Evolutionary conservation across 2,797 vertebrate species (phyloP).

Genomic region (Emys orbicularis): DNA sequence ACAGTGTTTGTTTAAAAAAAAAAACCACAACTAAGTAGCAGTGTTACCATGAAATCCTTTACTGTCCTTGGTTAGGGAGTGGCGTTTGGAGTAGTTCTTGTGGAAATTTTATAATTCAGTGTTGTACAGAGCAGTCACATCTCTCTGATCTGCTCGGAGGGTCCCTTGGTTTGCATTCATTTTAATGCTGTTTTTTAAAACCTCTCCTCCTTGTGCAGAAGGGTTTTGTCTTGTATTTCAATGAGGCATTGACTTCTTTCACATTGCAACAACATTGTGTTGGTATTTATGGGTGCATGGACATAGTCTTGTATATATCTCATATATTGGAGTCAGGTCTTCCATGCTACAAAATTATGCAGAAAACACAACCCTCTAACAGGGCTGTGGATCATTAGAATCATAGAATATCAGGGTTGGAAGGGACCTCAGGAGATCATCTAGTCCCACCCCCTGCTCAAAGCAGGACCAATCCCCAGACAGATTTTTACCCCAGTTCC

Average conservation of each 20-base stretch:
- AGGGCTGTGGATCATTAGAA: not conserved
- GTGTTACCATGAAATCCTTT: not conserved
- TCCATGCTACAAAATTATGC: not conserved
- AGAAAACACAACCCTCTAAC: not conserved
- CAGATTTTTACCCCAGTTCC: too few relatives aligned
- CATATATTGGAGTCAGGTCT: not conserved
- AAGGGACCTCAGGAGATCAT: too few relatives aligned
- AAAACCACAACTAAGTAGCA: not conserved
- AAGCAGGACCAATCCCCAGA: too few relatives aligned
- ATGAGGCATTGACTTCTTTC: not conserved
- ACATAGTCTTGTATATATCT: not conserved
- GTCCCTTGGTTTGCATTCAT: not conserved
- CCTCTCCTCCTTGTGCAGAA: not conserved
- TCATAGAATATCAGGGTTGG: too few relatives aligned
- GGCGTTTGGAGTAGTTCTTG: not conserved
- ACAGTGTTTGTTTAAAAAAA: not conserved
- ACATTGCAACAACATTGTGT: not conserved
- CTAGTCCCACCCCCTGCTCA: too few relatives aligned
- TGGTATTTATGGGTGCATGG: fast-evolving
- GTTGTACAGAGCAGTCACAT: not conserved
- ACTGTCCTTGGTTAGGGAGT: fast-evolving
- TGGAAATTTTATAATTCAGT: not conserved
- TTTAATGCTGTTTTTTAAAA: not conserved
- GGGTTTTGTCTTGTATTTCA: not conserved
- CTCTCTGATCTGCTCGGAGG: fast-evolving